These are phyloP conservation scores for Anthopleura sola DNA, from an alignment of 64 coral and sea anemone species.

Conservation along the genomic window DNA sequence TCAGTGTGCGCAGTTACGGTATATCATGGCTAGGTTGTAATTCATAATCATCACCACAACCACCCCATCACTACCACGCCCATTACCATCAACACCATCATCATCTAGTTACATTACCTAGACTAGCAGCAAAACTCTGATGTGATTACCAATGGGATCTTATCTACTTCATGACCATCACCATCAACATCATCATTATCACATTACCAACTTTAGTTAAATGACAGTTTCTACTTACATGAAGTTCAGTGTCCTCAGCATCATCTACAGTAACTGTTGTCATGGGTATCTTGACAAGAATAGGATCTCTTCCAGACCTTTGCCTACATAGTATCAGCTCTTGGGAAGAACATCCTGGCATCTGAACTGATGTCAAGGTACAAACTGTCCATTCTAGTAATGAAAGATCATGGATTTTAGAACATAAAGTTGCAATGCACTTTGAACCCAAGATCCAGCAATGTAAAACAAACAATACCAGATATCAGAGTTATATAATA, in stretches of 20 bases:
- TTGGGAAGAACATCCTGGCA: constrained; percentile 15
- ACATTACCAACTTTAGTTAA: too few relatives aligned
- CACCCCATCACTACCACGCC: too few relatives aligned
- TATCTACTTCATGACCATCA: not conserved
- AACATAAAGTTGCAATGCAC: not conserved
- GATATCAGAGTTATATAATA: too few relatives aligned
- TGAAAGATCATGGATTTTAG: not conserved
- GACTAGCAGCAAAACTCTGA: too few relatives aligned
- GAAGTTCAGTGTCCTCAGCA: not conserved
- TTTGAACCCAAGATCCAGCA: not conserved
- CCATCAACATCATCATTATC: too few relatives aligned
- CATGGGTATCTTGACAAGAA: constrained; percentile 2
- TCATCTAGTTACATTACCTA: too few relatives aligned
- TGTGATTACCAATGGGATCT: not conserved
- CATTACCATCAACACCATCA: too few relatives aligned
- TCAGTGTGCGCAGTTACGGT: too few relatives aligned
- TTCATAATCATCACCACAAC: too few relatives aligned
- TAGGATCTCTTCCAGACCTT: constrained; percentile 25
- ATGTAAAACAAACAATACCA: too few relatives aligned
- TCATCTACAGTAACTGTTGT: not conserved
- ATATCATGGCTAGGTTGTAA: too few relatives aligned
- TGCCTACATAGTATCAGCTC: constrained; percentile 56
- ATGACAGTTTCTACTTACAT: not conserved
- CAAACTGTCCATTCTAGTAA: constrained; percentile 83
- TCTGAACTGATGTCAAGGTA: constrained; percentile 34